Conservation (phyloP, 2,797 vertebrate genomes). For the Cheirogaleus major region DNA sequence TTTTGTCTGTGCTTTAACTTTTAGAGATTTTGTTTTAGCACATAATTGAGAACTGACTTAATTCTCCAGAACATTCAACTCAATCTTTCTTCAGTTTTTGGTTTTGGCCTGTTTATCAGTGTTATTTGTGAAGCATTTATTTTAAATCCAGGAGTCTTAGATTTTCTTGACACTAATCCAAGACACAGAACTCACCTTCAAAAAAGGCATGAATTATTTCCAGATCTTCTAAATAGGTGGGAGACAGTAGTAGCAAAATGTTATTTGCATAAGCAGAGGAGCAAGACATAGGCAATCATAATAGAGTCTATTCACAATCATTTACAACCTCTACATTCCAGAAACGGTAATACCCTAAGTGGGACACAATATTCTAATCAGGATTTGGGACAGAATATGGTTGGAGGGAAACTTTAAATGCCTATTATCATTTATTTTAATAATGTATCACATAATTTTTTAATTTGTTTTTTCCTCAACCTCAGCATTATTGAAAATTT, state of each 20-base stretch:
- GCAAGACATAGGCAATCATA: background rate
- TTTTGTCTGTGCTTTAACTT: constrained; percentile 62
- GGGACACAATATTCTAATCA: background rate
- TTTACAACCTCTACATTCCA: background rate
- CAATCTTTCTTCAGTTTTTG: constrained; percentile 54
- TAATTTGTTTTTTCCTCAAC: background rate
- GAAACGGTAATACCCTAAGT: background rate
- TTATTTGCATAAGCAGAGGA: background rate
- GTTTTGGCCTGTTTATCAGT: constrained; percentile 49
- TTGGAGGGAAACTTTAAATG: constrained; percentile 39
- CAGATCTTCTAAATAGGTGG: constrained; percentile 11
- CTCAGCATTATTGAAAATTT: background rate
- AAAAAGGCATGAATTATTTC: constrained; percentile 14
- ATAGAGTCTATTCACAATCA: background rate
- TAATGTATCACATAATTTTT: background rate
- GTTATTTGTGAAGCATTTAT: constrained; percentile 25
- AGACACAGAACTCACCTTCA: constrained; percentile 54
- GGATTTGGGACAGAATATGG: background rate
- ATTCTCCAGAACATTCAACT: constrained; percentile 40
- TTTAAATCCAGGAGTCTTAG: constrained; percentile 7
- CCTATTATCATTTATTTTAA: background rate
- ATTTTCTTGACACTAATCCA: constrained; percentile 57
- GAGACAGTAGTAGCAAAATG: constrained; percentile 10
- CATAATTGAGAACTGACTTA: constrained; percentile 62
- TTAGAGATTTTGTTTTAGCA: constrained; percentile 52